phyloP scores from a whole-genome alignment of 2,888 invertebrate genomes.

The Patella depressa region DNA sequence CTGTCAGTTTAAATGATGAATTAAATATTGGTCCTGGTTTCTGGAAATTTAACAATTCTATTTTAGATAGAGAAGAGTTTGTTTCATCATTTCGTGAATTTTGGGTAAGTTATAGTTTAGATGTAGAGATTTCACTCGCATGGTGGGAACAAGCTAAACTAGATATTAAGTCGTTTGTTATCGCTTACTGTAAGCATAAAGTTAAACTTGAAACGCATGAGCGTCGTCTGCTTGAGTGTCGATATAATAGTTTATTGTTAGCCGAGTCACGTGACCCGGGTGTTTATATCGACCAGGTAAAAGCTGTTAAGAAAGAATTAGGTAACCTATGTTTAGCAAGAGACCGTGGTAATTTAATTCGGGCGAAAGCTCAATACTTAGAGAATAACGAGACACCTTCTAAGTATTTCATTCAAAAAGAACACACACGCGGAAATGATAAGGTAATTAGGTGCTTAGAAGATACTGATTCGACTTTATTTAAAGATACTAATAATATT shows the following conservation, averaged over 20 bases:
- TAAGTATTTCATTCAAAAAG: background rate
- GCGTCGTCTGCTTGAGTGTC: background rate
- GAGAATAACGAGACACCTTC: background rate
- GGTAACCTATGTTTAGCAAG: background rate
- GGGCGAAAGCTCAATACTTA: conserved; percentile 8
- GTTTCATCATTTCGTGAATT: background rate
- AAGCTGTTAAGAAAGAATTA: conserved; percentile 4
- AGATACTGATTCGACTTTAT: background rate
- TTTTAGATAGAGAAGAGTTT: background rate
- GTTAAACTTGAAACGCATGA: background rate
- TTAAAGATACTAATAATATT: conserved; percentile 3
- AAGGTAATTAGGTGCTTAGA: background rate
- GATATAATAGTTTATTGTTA: background rate
- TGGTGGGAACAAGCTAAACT: background rate
- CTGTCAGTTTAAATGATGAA: background rate
- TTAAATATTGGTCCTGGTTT: background rate
- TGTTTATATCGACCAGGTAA: background rate
- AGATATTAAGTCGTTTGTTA: background rate
- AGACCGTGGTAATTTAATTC: background rate
- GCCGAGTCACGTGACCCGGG: background rate
- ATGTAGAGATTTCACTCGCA: background rate
- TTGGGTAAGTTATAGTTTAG: background rate
- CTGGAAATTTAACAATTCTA: background rate
- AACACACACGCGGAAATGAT: background rate
- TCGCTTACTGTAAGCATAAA: background rate